These are phyloP conservation scores for Drosophila helvetica DNA, from an alignment of 2,888 invertebrate genomes.

Conservation along the genomic window DNA sequence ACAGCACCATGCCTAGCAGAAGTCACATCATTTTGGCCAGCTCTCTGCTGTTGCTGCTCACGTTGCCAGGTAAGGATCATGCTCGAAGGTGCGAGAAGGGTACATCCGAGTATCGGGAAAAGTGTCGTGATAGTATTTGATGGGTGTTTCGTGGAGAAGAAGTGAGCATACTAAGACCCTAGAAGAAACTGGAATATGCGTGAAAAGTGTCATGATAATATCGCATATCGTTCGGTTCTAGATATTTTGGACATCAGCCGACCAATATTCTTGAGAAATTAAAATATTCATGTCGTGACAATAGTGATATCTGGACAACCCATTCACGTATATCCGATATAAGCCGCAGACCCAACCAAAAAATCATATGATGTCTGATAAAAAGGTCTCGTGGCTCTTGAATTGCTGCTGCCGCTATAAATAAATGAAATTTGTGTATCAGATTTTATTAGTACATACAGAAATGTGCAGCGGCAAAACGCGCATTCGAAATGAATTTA, in stretches of 20 bases:
- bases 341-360: neutral
- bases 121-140: conserved; percentile 62
- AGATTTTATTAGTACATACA: conserved; percentile 20
- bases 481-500: conserved; percentile 23
- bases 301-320: neutral
- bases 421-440: conserved; percentile 17
- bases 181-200: neutral
- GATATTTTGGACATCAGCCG: too few species aligned
- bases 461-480: conserved; percentile 10
- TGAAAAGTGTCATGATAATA: neutral
- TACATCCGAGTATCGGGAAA: conserved; percentile 26
- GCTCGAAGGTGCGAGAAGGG: conserved; percentile 12
- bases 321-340: neutral
- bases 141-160: conserved; percentile 6
- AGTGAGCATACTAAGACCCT: neutral
- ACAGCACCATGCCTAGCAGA: conserved; percentile 44
- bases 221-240: neutral
- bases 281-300: neutral
- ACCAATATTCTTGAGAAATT: neutral
- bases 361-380: conserved; percentile 11
- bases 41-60: conserved; percentile 52
- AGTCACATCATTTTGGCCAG: conserved; percentile 44
- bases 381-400: conserved; percentile 11
- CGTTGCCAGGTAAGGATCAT: conserved; percentile 63
- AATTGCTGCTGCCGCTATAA: conserved; percentile 1